Conservation (phyloP, 2,888 invertebrate genomes). For the Cryptophagus acutangulus region DNA sequence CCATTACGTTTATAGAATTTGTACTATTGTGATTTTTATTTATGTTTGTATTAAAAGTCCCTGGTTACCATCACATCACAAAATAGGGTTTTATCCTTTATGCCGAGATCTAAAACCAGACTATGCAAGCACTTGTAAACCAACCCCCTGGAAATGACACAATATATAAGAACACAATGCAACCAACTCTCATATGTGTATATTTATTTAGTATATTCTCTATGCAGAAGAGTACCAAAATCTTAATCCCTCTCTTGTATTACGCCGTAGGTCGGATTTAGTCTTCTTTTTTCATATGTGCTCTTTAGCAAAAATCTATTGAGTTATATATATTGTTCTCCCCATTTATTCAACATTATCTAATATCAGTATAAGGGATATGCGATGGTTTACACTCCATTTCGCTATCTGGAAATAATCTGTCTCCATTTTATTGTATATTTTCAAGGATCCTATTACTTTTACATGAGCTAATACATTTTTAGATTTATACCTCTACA, state of each 20-base stretch:
- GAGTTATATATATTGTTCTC: constrained; percentile 22
- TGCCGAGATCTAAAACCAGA: constrained; percentile 22
- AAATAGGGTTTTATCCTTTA: constrained; percentile 27
- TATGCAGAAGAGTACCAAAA: constrained; percentile 37
- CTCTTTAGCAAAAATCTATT: constrained; percentile 30
- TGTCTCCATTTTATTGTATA: constrained; percentile 22
- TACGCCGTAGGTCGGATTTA: constrained; percentile 38
- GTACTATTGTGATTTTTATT: constrained; percentile 6
- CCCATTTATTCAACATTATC: constrained; percentile 38
- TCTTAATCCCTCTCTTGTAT: constrained; percentile 39
- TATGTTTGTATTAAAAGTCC: constrained; percentile 7
- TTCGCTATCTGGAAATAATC: constrained; percentile 33
- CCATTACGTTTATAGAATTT: constrained; percentile 1
- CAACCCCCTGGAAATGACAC: constrained; percentile 43
- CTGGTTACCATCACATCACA: constrained; percentile 6
- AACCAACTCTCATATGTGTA: constrained; percentile 28
- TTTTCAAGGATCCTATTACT: constrained; percentile 30
- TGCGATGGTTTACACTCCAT: constrained; percentile 41
- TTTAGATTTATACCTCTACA: too few relatives aligned
- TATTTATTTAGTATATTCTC: too few relatives aligned
- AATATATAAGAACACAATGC: constrained; percentile 35
- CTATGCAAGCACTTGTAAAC: constrained; percentile 37
- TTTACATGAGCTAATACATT: constrained; percentile 20
- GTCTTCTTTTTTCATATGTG: constrained; percentile 21
- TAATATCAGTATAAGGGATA: constrained; percentile 37